phyloP scores from a whole-genome alignment of 2,888 invertebrate genomes.

The Rhingia rostrata region DNA sequence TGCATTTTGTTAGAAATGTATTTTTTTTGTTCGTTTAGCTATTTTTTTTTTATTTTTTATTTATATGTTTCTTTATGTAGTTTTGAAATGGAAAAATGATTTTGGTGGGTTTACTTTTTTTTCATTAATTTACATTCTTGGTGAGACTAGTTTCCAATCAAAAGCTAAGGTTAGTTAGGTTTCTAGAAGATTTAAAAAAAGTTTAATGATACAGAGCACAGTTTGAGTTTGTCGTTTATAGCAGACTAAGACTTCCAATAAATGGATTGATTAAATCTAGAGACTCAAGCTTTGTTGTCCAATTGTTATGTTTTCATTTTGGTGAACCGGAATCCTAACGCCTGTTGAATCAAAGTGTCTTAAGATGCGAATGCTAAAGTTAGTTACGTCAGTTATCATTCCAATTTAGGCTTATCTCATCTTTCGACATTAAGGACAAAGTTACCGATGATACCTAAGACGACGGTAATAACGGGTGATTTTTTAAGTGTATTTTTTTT shows the following conservation, averaged over 20 bases:
- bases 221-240: constrained; percentile 6
- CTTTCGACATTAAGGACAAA: too few relatives aligned
- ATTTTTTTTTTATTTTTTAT: constrained; percentile 65
- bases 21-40: constrained; percentile 72
- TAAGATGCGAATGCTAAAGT: too few relatives aligned
- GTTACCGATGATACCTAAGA: too few relatives aligned
- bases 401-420: too few relatives aligned
- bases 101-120: constrained; percentile 34
- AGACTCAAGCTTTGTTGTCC: too few relatives aligned
- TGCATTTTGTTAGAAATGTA: constrained; percentile 70
- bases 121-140: constrained; percentile 29
- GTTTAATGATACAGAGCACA: constrained; percentile 34
- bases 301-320: too few relatives aligned
- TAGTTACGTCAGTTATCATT: too few relatives aligned
- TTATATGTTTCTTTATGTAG: constrained; percentile 31
- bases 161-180: constrained; percentile 11
- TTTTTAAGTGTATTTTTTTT: too few relatives aligned
- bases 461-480: too few relatives aligned
- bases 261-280: too few relatives aligned
- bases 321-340: too few relatives aligned
- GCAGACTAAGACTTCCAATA: not conserved
- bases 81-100: constrained; percentile 26
- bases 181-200: not conserved
- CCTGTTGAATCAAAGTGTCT: too few relatives aligned
- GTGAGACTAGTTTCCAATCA: constrained; percentile 42